Evolutionary conservation across 2,113 vertebrate species (phyloP).

Genomic region (Agapornis roseicollis): DNA sequence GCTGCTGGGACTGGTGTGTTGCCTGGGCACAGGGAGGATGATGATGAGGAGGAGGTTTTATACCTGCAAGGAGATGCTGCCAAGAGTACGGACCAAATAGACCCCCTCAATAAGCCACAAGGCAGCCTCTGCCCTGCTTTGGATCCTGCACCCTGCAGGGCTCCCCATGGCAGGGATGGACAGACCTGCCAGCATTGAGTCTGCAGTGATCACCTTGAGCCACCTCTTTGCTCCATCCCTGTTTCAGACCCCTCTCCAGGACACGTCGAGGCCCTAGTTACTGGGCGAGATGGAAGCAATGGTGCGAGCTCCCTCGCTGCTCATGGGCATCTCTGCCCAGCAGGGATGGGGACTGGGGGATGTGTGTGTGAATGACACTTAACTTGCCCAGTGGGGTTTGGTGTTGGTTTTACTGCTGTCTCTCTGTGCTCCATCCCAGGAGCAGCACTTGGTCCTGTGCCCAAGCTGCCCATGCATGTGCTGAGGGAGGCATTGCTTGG

Average conservation of each 20-base stretch:
- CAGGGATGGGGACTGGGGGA: background rate
- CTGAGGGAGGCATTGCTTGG: background rate
- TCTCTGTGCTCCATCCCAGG: background rate
- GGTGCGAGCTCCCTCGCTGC: background rate
- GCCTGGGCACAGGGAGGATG: background rate
- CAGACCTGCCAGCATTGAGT: background rate
- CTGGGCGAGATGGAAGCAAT: background rate
- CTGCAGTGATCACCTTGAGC: background rate
- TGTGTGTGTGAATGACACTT: background rate
- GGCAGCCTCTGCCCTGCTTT: background rate
- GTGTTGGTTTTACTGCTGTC: background rate
- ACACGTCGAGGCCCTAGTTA: background rate
- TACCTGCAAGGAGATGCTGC: background rate
- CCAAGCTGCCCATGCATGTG: background rate
- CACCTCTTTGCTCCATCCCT: background rate
- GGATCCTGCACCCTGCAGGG: accelerated
- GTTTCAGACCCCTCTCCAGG: background rate
- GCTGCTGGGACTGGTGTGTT: background rate
- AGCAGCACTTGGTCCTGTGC: background rate
- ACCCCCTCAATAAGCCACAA: background rate
- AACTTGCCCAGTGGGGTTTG: background rate
- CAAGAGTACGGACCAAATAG: background rate
- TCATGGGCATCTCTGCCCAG: background rate
- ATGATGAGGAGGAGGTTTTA: slow-evolving; percentile 3
- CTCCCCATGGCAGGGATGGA: background rate